phyloP scores from a whole-genome alignment of 64 coral and sea anemone species.

The Stichodactyla helianthus region DNA sequence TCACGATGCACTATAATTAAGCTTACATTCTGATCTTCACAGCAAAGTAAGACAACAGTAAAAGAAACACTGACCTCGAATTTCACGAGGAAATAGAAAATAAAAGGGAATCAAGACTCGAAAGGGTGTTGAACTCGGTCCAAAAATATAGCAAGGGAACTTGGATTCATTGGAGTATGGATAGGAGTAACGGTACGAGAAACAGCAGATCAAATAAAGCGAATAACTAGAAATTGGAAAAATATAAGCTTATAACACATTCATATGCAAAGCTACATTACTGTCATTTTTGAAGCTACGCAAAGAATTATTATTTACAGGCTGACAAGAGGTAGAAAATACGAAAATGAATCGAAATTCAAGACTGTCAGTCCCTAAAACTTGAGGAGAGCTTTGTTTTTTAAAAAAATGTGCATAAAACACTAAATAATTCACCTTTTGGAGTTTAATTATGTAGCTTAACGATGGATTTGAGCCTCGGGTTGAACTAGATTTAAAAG shows the following conservation, averaged over 20 bases:
- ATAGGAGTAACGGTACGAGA: background rate
- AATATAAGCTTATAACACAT: background rate
- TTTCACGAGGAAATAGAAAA: slow-evolving; percentile 9
- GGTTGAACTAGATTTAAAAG: background rate
- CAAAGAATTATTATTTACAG: background rate
- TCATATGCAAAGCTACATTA: background rate
- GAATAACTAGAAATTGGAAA: background rate
- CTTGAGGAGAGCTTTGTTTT: background rate
- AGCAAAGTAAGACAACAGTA: background rate
- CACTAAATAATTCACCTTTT: background rate
- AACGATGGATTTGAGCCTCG: background rate
- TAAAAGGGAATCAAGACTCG: background rate
- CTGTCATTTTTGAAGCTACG: background rate
- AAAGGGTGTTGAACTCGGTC: background rate
- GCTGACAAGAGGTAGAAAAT: background rate
- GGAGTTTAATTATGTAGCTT: background rate
- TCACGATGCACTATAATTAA: background rate
- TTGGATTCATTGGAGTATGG: slow-evolving; percentile 3
- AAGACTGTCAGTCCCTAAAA: background rate
- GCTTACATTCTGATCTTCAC: slow-evolving; percentile 5
- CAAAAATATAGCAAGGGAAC: background rate
- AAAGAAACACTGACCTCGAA: background rate
- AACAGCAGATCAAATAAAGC: slow-evolving; percentile 6
- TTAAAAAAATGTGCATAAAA: background rate
- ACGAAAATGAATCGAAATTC: background rate